A percentile compares a stretch with the other conserved stretches of the same genome.
phyloP scores from a whole-genome alignment of 1,140 invertebrate species.

The Drosophila pachea region DNA sequence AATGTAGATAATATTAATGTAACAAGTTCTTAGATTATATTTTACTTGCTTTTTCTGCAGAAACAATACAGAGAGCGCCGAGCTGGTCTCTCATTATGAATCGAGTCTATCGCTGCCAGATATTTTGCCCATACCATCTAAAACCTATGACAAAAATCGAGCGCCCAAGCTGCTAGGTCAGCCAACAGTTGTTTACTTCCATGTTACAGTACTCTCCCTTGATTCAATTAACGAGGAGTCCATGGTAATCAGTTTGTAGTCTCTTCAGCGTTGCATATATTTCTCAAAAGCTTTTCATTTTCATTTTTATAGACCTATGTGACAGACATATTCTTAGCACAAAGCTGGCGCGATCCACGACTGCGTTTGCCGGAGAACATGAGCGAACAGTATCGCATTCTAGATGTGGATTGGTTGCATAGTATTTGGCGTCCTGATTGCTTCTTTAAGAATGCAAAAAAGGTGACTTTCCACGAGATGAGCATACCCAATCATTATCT shows the following conservation, averaged over 20 bases:
- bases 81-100: slow-evolving; percentile 80
- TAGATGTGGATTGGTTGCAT: slow-evolving; percentile 94
- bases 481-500: slow-evolving; percentile 96
- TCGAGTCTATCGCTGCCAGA: slow-evolving; percentile 87
- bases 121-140: slow-evolving; percentile 90
- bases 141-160: slow-evolving; percentile 93
- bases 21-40: too few species aligned
- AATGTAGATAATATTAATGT: neutral
- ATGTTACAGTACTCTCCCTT: slow-evolving; percentile 91
- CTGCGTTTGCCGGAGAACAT: slow-evolving; percentile 92
- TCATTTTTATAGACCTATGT: slow-evolving; percentile 88
- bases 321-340: slow-evolving; percentile 93
- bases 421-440: slow-evolving; percentile 95
- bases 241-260: slow-evolving; percentile 84
- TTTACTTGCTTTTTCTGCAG: slow-evolving; percentile 31
- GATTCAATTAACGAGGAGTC: slow-evolving; percentile 95
- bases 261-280: neutral
- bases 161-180: slow-evolving; percentile 91
- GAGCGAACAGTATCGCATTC: slow-evolving; percentile 93
- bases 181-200: slow-evolving; percentile 92
- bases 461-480: slow-evolving; percentile 96
- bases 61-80: slow-evolving; percentile 77
- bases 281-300: neutral
- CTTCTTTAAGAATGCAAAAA: slow-evolving; percentile 96
- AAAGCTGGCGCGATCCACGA: slow-evolving; percentile 93